phyloP scores from a whole-genome alignment of 1,140 invertebrate genomes.

The Coelopa frigida region DNA sequence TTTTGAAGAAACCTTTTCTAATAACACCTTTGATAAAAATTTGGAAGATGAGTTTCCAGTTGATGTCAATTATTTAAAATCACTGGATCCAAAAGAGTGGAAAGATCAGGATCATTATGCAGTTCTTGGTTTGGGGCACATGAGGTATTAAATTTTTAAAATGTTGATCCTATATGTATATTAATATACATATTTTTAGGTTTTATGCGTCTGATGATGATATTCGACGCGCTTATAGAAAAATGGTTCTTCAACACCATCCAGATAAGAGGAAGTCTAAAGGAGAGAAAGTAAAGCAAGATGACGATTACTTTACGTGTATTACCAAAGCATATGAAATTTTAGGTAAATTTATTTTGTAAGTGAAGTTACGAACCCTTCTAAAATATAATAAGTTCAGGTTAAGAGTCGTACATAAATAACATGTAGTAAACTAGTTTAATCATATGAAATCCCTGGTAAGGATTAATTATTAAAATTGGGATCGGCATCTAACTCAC shows the following conservation, averaged over 20 bases:
- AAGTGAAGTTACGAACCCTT: no score
- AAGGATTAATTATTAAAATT: no score
- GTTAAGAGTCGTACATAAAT: no score
- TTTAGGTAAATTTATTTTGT: constrained; percentile 26
- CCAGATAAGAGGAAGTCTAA: constrained; percentile 91
- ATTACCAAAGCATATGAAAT: constrained; percentile 95
- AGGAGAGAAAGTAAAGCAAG: constrained; percentile 74
- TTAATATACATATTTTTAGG: constrained; percentile 24
- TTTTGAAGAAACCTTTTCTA: no score
- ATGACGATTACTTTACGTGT: constrained; percentile 96
- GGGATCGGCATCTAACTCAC: no score
- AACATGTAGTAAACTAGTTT: neutral
- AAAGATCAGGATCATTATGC: constrained; percentile 96
- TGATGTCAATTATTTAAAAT: constrained; percentile 76
- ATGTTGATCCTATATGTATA: neutral
- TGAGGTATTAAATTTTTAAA: constrained; percentile 50
- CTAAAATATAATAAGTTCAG: no score
- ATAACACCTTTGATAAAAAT: no score
- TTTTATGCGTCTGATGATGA: constrained; percentile 79
- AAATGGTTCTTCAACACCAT: constrained; percentile 91
- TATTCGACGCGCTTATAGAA: constrained; percentile 87
- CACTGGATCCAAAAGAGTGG: constrained; percentile 93
- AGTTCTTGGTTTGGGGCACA: constrained; percentile 78
- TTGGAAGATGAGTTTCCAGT: constrained; percentile 56
- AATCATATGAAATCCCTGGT: no score